These are phyloP conservation scores for Papilio helenus DNA, from an alignment of 1,140 invertebrate genomes.

Conservation along the genomic window DNA sequence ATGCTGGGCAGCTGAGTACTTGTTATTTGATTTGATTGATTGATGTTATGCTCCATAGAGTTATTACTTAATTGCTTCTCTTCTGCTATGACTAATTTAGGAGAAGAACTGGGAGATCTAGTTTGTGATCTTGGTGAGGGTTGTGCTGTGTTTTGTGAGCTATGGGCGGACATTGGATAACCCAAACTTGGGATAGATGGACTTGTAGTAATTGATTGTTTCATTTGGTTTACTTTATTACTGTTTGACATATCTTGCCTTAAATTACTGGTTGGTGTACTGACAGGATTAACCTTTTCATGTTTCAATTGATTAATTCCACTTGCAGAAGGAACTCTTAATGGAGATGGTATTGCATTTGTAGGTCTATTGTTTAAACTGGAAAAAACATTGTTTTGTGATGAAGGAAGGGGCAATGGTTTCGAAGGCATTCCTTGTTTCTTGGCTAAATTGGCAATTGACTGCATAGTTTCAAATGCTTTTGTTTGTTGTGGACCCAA, in stretches of 20 bases:
- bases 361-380: constrained; percentile 59
- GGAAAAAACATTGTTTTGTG: constrained; percentile 64
- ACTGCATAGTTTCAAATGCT: constrained; percentile 81
- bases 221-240: constrained; percentile 59
- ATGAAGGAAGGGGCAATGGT: constrained; percentile 55
- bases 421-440: constrained; percentile 75
- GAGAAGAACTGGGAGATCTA: constrained; percentile 81
- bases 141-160: constrained; percentile 57
- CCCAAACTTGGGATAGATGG: constrained; percentile 54
- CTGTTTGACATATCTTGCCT: constrained; percentile 54
- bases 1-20: constrained; percentile 68
- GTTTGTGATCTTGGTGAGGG: constrained; percentile 75
- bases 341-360: constrained; percentile 53
- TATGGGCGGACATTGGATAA: constrained; percentile 59
- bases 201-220: constrained; percentile 52
- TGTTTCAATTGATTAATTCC: constrained; percentile 66
- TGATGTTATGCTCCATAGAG: constrained; percentile 61
- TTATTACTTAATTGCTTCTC: constrained; percentile 70
- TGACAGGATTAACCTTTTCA: constrained; percentile 58
- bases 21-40: constrained; percentile 75
- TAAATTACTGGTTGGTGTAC: constrained; percentile 47
- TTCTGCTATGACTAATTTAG: constrained; percentile 81
- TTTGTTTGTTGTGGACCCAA: constrained; percentile 77
- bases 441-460: constrained; percentile 80
- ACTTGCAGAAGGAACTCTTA: constrained; percentile 65